phyloP scores from a whole-genome alignment of 2,797 vertebrate genomes.

The Argya squamiceps region DNA sequence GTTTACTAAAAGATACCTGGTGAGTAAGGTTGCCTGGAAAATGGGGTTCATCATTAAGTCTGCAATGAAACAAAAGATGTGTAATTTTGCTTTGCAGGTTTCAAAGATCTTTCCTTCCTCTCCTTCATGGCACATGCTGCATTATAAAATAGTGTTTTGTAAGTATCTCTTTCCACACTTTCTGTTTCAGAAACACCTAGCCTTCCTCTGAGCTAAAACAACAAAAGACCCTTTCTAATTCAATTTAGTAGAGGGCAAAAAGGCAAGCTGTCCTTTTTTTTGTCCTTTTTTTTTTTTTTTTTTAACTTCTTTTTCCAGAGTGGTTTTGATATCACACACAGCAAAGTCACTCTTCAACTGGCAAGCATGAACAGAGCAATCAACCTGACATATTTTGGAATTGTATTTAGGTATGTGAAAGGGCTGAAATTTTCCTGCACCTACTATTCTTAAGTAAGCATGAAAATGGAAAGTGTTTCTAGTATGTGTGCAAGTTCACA shows the following conservation, averaged over 20 bases:
- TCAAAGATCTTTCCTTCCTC: neutral
- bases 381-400: neutral
- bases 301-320: neutral
- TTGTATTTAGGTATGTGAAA: neutral
- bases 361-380: neutral
- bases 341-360: neutral
- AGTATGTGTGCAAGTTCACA: neutral
- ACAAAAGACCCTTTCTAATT: neutral
- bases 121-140: neutral
- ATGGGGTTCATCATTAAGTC: neutral
- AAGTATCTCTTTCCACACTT: neutral
- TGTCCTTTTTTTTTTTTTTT: neutral
- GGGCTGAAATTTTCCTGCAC: neutral
- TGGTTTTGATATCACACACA: neutral
- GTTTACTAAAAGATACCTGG: neutral
- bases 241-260: neutral
- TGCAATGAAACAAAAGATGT: neutral
- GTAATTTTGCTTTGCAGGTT: neutral
- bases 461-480: neutral
- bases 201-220: neutral
- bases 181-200: neutral
- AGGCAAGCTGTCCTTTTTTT: neutral
- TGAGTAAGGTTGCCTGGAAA: neutral
- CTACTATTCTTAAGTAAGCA: neutral
- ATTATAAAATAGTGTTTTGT: neutral